Evolutionary conservation across 1,140 invertebrate species (phyloP).

Genomic region (Bombus waltoni): DNA sequence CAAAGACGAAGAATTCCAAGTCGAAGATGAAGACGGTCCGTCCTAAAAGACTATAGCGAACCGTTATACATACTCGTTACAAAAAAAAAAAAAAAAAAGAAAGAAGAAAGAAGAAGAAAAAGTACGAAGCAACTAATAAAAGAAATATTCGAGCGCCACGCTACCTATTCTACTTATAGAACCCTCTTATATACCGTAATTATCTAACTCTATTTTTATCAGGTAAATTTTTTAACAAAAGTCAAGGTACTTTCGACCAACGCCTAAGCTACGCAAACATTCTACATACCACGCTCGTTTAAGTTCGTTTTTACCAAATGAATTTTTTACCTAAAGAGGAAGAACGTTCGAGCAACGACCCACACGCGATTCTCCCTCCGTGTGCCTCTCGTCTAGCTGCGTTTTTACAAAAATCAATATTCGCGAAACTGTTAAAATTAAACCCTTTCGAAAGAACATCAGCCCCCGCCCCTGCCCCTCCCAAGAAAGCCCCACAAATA

Average conservation of each 20-base stretch:
- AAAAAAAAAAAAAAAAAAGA: too few species aligned
- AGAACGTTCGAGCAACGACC: neutral
- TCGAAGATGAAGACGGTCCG: conserved; percentile 5
- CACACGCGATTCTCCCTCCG: too few species aligned
- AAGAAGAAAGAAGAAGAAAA: too few species aligned
- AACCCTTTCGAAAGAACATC: neutral
- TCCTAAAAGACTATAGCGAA: neutral
- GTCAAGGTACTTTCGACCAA: neutral
- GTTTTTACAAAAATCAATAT: neutral
- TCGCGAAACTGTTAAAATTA: neutral
- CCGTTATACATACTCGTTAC: neutral
- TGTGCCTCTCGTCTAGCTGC: neutral
- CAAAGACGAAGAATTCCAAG: neutral
- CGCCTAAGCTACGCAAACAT: neutral
- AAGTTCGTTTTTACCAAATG: neutral
- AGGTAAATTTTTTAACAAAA: neutral
- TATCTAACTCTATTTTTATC: neutral
- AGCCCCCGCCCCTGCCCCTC: too few species aligned
- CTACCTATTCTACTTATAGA: too few species aligned
- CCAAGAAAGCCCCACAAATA: neutral
- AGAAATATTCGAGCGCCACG: too few species aligned
- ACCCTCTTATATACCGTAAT: too few species aligned
- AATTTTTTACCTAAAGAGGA: neutral
- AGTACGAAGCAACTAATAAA: too few species aligned
- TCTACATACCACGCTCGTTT: neutral